phyloP scores from a whole-genome alignment of 2,888 invertebrate genomes.

The Tetramorium bicarinatum region DNA sequence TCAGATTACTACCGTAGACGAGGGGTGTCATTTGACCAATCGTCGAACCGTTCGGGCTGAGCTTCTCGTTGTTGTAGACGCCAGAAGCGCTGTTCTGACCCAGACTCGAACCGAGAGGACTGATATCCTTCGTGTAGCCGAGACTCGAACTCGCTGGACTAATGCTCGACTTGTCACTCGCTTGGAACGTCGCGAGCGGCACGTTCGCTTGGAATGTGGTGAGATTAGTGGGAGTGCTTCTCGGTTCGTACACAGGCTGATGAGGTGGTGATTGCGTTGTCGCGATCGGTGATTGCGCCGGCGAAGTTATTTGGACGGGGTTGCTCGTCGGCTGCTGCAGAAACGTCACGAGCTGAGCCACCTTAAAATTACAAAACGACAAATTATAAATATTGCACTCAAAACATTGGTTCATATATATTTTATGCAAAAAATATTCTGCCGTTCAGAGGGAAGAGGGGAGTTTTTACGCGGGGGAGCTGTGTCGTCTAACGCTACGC shows the following conservation, averaged over 20 bases:
- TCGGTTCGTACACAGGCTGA: conserved; percentile 76
- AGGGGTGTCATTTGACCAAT: conserved; percentile 83
- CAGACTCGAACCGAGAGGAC: conserved; percentile 80
- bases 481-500: conserved; percentile 22
- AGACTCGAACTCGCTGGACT: conserved; percentile 83
- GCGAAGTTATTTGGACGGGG: conserved; percentile 85
- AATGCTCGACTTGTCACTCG: conserved; percentile 84
- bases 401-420: neutral
- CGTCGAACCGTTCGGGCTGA: conserved; percentile 83
- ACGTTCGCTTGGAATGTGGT: conserved; percentile 84
- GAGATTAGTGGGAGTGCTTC: conserved; percentile 82
- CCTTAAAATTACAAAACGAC: conserved; percentile 84
- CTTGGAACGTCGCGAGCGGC: conserved; percentile 83
- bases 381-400: neutral
- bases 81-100: conserved; percentile 80
- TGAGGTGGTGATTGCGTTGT: conserved; percentile 66
- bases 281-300: conserved; percentile 82
- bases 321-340: conserved; percentile 88
- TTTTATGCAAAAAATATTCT: neutral
- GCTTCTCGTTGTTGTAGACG: conserved; percentile 80
- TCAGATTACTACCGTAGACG: conserved; percentile 79
- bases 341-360: conserved; percentile 93
- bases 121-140: conserved; percentile 82
- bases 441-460: neutral
- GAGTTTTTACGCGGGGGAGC: neutral